Percentiles rank a stretch among this genome's conserved stretches.
Evolutionary conservation across 2,113 vertebrate species (phyloP).

Genomic region (Irena cyanogastra): DNA sequence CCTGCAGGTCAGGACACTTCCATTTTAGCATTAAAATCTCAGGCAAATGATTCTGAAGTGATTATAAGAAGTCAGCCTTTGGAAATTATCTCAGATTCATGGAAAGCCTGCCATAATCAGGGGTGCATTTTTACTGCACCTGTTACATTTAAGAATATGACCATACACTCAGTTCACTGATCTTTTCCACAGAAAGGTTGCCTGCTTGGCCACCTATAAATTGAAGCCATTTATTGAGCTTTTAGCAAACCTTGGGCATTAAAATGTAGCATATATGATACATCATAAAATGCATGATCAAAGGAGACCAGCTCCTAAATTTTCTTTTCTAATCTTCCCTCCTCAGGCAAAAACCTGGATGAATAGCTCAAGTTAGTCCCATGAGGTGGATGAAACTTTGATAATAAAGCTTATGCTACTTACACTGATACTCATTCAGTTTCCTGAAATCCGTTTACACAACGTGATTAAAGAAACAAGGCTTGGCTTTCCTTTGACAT

Average conservation of each 20-base stretch:
- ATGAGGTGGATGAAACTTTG: not conserved
- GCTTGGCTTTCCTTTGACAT: not conserved
- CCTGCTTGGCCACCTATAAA: not conserved
- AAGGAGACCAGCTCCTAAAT: not conserved
- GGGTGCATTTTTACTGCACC: not conserved
- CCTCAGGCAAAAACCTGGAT: slow-evolving; percentile 44
- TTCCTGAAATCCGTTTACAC: not conserved
- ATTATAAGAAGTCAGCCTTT: not conserved
- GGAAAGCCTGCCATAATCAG: not conserved
- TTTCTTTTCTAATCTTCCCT: slow-evolving; percentile 22
- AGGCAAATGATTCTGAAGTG: not conserved
- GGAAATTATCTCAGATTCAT: not conserved
- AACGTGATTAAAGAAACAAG: not conserved
- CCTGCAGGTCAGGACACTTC: not conserved
- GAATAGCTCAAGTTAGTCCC: slow-evolving; percentile 22
- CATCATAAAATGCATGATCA: not conserved
- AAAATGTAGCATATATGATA: not conserved
- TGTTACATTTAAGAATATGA: not conserved
- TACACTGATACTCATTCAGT: not conserved
- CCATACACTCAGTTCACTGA: not conserved
- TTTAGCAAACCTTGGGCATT: not conserved
- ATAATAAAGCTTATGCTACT: not conserved
- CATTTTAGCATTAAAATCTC: not conserved
- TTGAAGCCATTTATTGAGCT: not conserved
- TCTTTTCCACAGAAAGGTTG: not conserved